Base-by-base conservation (phyloP, 2,888 invertebrate genomes). In the Philaethria dido region DNA sequence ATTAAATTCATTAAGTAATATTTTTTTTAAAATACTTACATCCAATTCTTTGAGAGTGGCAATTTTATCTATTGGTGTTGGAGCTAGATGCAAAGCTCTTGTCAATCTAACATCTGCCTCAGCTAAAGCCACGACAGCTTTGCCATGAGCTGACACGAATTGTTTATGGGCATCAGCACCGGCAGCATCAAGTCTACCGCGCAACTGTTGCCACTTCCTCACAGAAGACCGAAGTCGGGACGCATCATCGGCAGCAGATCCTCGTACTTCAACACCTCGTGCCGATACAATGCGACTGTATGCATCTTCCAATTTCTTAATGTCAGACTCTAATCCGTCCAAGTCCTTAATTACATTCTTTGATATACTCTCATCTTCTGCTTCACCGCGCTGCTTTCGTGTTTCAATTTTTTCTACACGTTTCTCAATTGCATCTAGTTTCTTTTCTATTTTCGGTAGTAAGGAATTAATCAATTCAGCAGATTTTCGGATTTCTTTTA, bases 31-130 rank as follows among this genome's bases (percentile, higher is more conserved):
- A 45, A 42, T 69, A 87, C 88, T 86, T 73, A 93, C 93, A 69
- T 93, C 89, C 18, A 95, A 78, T 74, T 93, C 92, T 47, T 84
- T 84, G 36, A 84, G 85, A 72, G 77, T 93, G 74, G 76, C 93
- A 69, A 55, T 87, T 75, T 81, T 91, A 78, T 84, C 94, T 73
- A 75, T 87, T 72, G 78, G 93, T 77, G 73, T 85, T 71, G 91
- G 92, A 0, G 94, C 88, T 1, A 96, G 88, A 74, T 95, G 95
- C 75, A 96, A 93, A 3, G 96, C 85, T 66, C 96, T 93, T 0
- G 96, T 96, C 16, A 97, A 86, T 44, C 95, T 91, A 0, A 95
- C 95, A 75, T 97, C 96, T 0, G 96, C 93, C 74, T 95, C 94
- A 0, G 95, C 95, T 22, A 97, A 83, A 2, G 94, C 94, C 13